phyloP scores from a whole-genome alignment of 1,140 invertebrate genomes.

The Pygmarrhopalites habei region DNA sequence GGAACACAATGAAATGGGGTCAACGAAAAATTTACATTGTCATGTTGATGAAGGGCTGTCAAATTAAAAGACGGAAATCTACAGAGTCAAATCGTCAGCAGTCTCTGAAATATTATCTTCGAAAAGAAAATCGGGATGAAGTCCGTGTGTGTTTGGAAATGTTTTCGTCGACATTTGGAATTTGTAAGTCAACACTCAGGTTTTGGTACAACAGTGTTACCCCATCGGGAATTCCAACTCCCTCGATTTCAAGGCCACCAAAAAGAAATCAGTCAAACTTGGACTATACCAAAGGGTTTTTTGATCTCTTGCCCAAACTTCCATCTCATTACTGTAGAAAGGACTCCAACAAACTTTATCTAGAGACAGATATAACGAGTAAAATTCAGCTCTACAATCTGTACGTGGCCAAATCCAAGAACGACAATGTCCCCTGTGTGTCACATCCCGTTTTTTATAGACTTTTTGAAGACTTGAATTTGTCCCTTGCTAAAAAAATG shows the following conservation, averaged over 20 bases:
- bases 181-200: too few relatives aligned
- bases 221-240: neutral
- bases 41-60: neutral
- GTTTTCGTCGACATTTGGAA: too few relatives aligned
- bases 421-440: neutral
- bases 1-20: neutral
- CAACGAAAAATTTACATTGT: neutral
- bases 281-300: too few relatives aligned
- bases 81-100: neutral
- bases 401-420: neutral
- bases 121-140: neutral
- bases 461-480: neutral
- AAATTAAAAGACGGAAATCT: slow-evolving; percentile 21
- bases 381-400: neutral
- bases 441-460: neutral
- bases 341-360: neutral
- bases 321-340: neutral
- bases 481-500: neutral
- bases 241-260: too few relatives aligned
- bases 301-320: neutral
- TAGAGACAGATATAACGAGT: neutral
- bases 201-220: neutral
- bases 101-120: neutral
- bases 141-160: too few relatives aligned
- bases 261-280: neutral